Evolutionary conservation across 2,113 vertebrate species (phyloP).

Genomic region (Macroglossus sobrinus): DNA sequence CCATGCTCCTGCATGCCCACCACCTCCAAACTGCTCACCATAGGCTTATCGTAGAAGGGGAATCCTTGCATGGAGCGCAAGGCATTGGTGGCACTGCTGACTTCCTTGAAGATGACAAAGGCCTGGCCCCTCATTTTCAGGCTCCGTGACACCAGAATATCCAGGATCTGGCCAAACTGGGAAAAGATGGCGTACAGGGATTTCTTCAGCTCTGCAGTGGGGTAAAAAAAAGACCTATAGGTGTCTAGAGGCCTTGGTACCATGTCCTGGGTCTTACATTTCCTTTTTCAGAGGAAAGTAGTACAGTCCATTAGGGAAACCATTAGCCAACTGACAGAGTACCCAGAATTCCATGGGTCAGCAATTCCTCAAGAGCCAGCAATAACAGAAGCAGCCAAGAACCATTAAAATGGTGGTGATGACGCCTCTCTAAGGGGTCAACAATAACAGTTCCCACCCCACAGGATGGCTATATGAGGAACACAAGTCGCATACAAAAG

Average conservation of each 20-base stretch:
- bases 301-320: not conserved
- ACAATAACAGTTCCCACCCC: not conserved
- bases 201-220: conserved; percentile 90
- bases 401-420: not conserved
- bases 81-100: conserved; percentile 94
- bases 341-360: not conserved
- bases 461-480: not conserved
- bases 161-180: conserved; percentile 94
- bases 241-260: not conserved
- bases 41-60: conserved; percentile 96
- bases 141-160: conserved; percentile 90
- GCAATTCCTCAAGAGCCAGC: not conserved
- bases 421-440: not conserved
- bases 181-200: conserved; percentile 96
- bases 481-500: not conserved
- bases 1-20: accelerated
- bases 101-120: conserved; percentile 95
- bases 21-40: conserved; percentile 81
- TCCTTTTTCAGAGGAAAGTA: not conserved
- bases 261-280: not conserved
- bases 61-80: conserved; percentile 96
- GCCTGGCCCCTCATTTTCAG: conserved; percentile 94
- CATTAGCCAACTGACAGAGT: not conserved
- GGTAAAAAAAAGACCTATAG: not conserved
- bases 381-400: not conserved